Base-by-base conservation (phyloP, 2,797 vertebrate species). In the Nannoperca obscura region DNA sequence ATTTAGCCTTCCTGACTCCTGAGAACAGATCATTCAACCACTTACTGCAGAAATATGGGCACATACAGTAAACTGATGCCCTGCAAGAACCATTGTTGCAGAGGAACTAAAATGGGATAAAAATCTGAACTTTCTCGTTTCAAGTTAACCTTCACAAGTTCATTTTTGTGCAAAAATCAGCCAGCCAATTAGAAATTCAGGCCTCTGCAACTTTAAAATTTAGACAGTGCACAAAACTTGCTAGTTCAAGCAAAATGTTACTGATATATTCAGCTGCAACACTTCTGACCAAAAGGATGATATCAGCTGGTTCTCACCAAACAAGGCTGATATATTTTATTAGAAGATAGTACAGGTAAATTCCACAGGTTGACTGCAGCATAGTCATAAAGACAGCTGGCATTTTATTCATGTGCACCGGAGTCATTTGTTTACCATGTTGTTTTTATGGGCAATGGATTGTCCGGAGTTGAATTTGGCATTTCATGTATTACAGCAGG, bases 1-100 rank as follows among this genome's bases (percentile, higher is more conserved):
- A 83, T 86, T 89, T 90, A 90, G 77, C 90, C 85, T 69, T 61
- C 30, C 53, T 63, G 79, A 83, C 83, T 88, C 80, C 74, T 19
- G 73, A 81, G 67, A 72, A 68, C 66, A 24, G 59, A 81, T 85
- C 83, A 69, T 75, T 75, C 84, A 78, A 78, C 74, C 88, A n/a
- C 61, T 84, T 82, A 54, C 73, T 67, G 78, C 80, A 78, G 64
- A 85, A 88, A 88, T 71, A 58, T 73, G 69, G 34, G 61, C 66
- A 20, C 66, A n/a, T 73, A 73, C 72, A 75, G 80, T 81, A 72
- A 78, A 78, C 32, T 17, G 66, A 52, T 46, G 38, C 55, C 22
- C 34, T 64, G 50, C 50, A 53, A 20, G 1, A 61, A 38, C 38
- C 14, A 12, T 53, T 2, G 42, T 27, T 71, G 66, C 53, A 22